Conservation (phyloP, 2,113 vertebrate genomes). For the Carollia perspicillata region DNA sequence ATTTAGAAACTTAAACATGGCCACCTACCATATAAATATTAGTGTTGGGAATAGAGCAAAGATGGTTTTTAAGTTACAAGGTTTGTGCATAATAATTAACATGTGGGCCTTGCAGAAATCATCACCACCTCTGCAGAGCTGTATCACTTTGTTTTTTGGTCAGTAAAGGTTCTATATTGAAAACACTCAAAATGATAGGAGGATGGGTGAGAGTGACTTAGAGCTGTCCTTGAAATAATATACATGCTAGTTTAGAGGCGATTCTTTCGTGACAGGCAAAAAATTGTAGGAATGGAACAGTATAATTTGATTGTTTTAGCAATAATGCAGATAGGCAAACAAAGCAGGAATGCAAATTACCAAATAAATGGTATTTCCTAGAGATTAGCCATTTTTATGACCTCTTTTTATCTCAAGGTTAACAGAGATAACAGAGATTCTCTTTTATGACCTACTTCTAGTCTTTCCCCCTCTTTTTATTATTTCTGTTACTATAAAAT, state of each 20-base stretch:
- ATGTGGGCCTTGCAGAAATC: background rate
- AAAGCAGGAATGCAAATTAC: background rate
- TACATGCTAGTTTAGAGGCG: background rate
- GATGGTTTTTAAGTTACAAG: background rate
- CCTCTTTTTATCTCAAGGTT: background rate
- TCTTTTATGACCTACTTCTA: background rate
- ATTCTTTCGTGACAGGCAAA: background rate
- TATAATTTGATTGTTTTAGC: background rate
- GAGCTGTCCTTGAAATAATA: background rate
- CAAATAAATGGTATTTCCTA: background rate
- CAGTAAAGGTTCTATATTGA: background rate
- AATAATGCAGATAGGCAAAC: background rate
- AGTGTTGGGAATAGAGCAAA: background rate
- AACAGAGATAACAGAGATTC: background rate
- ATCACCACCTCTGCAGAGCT: background rate
- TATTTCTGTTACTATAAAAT: background rate
- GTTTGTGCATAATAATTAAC: background rate
- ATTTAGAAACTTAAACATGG: background rate
- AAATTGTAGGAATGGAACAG: background rate
- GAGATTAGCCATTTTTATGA: background rate
- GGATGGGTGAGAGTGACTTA: background rate
- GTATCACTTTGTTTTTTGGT: background rate
- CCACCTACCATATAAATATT: background rate
- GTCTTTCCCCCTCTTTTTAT: background rate
- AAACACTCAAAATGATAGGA: background rate